Evolutionary conservation across 2,113 vertebrate species (phyloP).

Genomic region (Neotragus moschatus): DNA sequence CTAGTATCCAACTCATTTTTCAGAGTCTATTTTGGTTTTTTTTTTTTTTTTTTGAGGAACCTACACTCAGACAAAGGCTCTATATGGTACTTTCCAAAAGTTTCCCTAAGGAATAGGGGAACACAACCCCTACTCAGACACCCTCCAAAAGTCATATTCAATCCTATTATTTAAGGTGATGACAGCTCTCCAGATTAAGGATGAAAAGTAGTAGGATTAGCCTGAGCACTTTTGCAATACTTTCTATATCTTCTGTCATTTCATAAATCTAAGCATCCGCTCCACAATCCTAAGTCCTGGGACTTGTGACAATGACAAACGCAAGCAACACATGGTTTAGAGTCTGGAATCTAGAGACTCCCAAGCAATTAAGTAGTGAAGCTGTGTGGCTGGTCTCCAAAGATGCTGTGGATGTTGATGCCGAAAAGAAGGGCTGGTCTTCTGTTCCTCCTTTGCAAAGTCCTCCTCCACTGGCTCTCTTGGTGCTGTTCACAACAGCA

Average conservation of each 20-base stretch:
- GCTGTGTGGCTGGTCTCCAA: not conserved
- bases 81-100: not conserved
- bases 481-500: not conserved
- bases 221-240: not conserved
- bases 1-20: not conserved
- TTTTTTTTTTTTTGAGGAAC: not conserved
- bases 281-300: not conserved
- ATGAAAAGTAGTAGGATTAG: not conserved
- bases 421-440: not conserved
- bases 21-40: not conserved
- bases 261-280: not conserved
- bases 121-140: not conserved
- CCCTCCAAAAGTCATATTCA: not conserved
- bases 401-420: not conserved
- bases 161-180: not conserved
- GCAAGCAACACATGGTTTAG: not conserved
- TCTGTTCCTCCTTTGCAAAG: not conserved
- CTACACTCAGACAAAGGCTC: not conserved
- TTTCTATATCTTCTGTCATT: not conserved
- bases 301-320: not conserved
- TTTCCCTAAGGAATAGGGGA: not conserved
- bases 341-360: not conserved
- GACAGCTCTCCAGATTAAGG: not conserved
- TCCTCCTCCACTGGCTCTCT: rapidly evolving
- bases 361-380: not conserved